phyloP scores from a whole-genome alignment of 2,113 vertebrate genomes.

The Setophaga petechia region DNA sequence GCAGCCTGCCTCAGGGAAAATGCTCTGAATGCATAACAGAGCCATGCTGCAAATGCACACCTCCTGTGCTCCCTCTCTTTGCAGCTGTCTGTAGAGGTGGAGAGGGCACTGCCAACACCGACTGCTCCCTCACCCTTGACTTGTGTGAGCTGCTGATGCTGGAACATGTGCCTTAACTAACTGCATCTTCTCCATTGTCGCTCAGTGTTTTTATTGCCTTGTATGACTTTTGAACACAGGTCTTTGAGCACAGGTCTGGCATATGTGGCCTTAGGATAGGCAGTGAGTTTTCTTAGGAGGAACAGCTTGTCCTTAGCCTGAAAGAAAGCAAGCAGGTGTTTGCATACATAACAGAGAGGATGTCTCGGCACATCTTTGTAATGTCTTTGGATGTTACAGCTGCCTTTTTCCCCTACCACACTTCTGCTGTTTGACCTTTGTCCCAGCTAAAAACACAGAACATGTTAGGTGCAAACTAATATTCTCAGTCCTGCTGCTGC shows the following conservation, averaged over 20 bases:
- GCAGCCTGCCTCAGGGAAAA: background rate
- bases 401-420: background rate
- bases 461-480: background rate
- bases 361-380: background rate
- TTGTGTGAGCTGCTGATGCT: background rate
- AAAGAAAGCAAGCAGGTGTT: background rate
- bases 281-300: background rate
- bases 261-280: background rate
- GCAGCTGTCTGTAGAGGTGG: background rate
- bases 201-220: background rate
- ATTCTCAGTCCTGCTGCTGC: background rate
- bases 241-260: background rate
- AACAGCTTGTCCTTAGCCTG: background rate
- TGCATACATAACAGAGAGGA: background rate
- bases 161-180: background rate
- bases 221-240: background rate
- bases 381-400: background rate
- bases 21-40: background rate
- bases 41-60: background rate
- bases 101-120: background rate
- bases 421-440: background rate
- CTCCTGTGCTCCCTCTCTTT: background rate
- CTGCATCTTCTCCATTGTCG: background rate
- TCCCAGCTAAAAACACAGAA: background rate
- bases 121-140: background rate